These are phyloP conservation scores for Poeciliopsis presidionis DNA, from an alignment of 2,797 vertebrate genomes.

Conservation along the genomic window DNA sequence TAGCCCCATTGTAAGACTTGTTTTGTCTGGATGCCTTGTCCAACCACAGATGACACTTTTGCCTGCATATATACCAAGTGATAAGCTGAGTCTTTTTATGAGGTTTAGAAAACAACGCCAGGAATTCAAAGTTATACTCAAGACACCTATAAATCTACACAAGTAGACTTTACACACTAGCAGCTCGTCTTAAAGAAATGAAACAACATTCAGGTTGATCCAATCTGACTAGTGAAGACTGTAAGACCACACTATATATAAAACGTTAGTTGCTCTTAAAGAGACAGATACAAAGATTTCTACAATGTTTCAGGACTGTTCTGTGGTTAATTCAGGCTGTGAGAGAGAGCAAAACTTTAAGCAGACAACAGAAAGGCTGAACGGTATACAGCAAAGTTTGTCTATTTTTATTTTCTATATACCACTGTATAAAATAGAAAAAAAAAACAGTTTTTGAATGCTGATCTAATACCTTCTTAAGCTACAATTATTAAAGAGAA, in stretches of 20 bases:
- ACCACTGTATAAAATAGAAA: neutral
- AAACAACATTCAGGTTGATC: neutral
- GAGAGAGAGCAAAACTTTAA: neutral
- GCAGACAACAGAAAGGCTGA: neutral
- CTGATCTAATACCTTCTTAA: neutral
- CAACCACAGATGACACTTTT: conserved; percentile 63
- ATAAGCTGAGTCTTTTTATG: conserved; percentile 26
- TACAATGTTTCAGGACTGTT: neutral
- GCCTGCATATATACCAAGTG: conserved; percentile 42
- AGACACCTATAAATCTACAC: neutral
- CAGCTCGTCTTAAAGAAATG: neutral
- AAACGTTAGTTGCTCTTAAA: neutral
- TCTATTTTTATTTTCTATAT: neutral
- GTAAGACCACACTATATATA: neutral
- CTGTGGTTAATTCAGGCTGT: neutral
- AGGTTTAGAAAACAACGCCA: conserved; percentile 11
- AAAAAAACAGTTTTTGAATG: neutral
- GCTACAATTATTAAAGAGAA: neutral
- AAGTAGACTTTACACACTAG: conserved; percentile 11
- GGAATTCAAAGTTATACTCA: conserved; percentile 9
- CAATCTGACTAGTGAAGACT: neutral
- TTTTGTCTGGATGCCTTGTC: conserved; percentile 73
- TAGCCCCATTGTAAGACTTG: conserved; percentile 55
- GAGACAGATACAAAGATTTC: neutral
- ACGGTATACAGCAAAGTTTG: neutral